Evolutionary conservation across 1,140 invertebrate species (phyloP).

Genomic region (Nasonia giraulti): DNA sequence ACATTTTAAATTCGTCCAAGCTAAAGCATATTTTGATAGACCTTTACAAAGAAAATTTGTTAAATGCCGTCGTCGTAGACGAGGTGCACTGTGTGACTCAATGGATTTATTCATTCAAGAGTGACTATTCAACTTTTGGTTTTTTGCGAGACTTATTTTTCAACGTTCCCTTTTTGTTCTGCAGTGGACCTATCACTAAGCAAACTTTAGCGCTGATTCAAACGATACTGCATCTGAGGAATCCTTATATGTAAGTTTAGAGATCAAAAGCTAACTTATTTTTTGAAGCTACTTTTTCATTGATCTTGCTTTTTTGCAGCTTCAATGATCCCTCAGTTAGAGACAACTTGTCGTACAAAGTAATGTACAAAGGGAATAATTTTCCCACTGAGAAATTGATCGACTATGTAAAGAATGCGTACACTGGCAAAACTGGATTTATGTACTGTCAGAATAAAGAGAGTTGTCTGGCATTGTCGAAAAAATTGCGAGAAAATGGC

Average conservation of each 20-base stretch:
- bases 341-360: conserved; percentile 13
- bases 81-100: background rate
- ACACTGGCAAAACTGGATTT: conserved; percentile 6
- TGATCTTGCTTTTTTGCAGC: background rate
- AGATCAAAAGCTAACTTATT: background rate
- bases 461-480: background rate
- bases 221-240: background rate
- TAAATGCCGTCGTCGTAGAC: conserved; percentile 26
- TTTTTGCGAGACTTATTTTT: background rate
- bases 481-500: background rate
- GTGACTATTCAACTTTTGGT: conserved; percentile 5
- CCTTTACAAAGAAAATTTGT: background rate
- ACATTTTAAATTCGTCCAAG: background rate
- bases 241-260: conserved; percentile 28
- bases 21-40: conserved; percentile 3
- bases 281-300: background rate
- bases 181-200: background rate
- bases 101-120: background rate
- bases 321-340: conserved; percentile 19
- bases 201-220: background rate
- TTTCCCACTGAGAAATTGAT: background rate
- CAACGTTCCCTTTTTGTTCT: conserved; percentile 13
- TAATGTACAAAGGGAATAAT: conserved; percentile 22
- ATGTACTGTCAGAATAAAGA: conserved; percentile 22
- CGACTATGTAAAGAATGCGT: background rate